These are phyloP conservation scores for Sapajus apella DNA, from an alignment of 2,113 vertebrate genomes.

Conservation along the genomic window DNA sequence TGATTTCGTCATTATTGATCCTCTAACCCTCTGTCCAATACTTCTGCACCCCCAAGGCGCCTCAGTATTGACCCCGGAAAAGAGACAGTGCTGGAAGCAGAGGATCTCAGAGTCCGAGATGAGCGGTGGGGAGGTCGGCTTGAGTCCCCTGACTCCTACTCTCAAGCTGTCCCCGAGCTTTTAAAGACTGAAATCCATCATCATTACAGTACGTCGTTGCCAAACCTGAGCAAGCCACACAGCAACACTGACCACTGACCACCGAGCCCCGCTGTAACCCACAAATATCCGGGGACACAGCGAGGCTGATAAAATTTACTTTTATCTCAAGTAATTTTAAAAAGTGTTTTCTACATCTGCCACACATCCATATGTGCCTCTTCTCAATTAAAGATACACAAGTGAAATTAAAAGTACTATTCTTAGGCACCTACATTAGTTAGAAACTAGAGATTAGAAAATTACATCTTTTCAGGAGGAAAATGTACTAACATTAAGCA, in stretches of 20 bases:
- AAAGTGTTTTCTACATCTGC: background rate
- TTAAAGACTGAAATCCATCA: conserved; percentile 39
- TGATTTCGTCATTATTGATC: background rate
- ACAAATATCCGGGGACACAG: background rate
- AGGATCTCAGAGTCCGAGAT: background rate
- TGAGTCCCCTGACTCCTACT: background rate
- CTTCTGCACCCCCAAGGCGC: background rate
- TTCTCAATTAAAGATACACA: background rate
- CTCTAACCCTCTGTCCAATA: background rate
- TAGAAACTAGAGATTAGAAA: background rate
- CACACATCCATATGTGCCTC: background rate
- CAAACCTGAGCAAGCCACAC: background rate
- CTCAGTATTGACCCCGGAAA: background rate
- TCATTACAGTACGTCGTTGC: background rate
- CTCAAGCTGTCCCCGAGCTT: background rate
- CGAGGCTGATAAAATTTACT: background rate
- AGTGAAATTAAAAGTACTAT: background rate
- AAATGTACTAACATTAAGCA: background rate
- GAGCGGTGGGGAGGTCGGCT: background rate
- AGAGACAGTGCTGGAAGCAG: background rate
- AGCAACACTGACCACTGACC: background rate
- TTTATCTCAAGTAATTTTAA: background rate
- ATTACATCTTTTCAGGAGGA: background rate
- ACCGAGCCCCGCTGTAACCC: too few species aligned
- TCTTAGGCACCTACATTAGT: background rate